phyloP scores from a whole-genome alignment of 1,140 invertebrate species.

The Varroa destructor region DNA sequence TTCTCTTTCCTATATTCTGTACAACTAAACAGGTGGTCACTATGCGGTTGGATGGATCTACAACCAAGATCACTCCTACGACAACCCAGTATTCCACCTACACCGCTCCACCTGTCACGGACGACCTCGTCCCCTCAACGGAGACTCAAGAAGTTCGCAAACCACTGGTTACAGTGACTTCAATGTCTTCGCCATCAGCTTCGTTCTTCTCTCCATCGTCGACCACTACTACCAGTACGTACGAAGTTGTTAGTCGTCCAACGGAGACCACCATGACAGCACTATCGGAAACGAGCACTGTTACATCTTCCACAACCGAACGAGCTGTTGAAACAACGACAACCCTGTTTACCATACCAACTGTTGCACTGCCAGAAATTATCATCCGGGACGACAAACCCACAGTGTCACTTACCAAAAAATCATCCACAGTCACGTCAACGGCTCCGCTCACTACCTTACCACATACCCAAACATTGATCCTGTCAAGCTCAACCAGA shows the following conservation, averaged over 20 bases:
- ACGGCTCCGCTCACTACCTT: not conserved
- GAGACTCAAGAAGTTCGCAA: no score
- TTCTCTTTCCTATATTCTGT: no score
- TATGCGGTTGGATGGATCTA: not conserved
- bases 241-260: not conserved
- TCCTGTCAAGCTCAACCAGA: slow-evolving; percentile 32
- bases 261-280: not conserved
- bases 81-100: not conserved
- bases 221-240: not conserved
- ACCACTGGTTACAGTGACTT: no score
- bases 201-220: not conserved
- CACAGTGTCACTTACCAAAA: slow-evolving; percentile 9
- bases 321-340: not conserved
- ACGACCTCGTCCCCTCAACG: not conserved
- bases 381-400: slow-evolving; percentile 22
- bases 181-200: no score
- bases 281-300: not conserved
- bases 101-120: slow-evolving; percentile 18
- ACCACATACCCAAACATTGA: slow-evolving; percentile 32
- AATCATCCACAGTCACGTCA: not conserved
- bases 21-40: slow-evolving; percentile 2
- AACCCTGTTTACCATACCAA: slow-evolving; percentile 4
- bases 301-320: not conserved
- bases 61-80: slow-evolving; percentile 11
- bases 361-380: slow-evolving; percentile 14